Percentiles rank a stretch among this genome's conserved stretches.
Evolutionary conservation across 2,888 invertebrate genomes (phyloP).

Genomic region (Rotaria sp.): DNA sequence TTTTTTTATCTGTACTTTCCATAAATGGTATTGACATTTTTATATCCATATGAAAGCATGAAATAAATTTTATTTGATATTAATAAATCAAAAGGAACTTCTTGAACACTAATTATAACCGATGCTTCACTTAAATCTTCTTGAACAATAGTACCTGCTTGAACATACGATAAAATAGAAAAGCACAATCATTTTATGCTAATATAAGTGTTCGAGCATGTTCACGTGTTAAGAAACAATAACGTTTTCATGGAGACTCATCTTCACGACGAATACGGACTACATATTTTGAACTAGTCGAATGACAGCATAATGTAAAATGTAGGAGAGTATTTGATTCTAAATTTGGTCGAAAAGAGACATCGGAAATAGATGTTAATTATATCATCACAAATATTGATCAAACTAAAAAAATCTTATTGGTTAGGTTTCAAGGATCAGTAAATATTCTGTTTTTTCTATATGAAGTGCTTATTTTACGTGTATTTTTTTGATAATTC

Average conservation of each 20-base stretch:
- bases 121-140: constrained; percentile 93
- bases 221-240: constrained; percentile 84
- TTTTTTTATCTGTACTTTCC: constrained; percentile 57
- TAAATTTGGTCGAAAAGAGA: too few relatives aligned
- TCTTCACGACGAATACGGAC: constrained; percentile 57
- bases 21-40: constrained; percentile 94
- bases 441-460: too few relatives aligned
- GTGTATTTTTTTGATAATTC: too few relatives aligned
- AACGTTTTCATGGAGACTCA: constrained; percentile 61
- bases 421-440: too few relatives aligned
- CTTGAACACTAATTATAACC: constrained; percentile 94
- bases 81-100: constrained; percentile 70
- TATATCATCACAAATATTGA: too few relatives aligned
- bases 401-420: too few relatives aligned
- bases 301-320: too few relatives aligned
- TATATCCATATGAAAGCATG: constrained; percentile 97
- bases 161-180: constrained; percentile 66
- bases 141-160: constrained; percentile 81
- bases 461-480: too few relatives aligned
- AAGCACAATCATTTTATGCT: constrained; percentile 86
- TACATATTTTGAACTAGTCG: constrained; percentile 27
- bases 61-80: constrained; percentile 94
- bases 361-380: too few relatives aligned
- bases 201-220: constrained; percentile 90
- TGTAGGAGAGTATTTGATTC: too few relatives aligned